These are phyloP conservation scores for Melangyna quadrimaculata DNA, from an alignment of 2,888 invertebrate species.

Conservation along the genomic window DNA sequence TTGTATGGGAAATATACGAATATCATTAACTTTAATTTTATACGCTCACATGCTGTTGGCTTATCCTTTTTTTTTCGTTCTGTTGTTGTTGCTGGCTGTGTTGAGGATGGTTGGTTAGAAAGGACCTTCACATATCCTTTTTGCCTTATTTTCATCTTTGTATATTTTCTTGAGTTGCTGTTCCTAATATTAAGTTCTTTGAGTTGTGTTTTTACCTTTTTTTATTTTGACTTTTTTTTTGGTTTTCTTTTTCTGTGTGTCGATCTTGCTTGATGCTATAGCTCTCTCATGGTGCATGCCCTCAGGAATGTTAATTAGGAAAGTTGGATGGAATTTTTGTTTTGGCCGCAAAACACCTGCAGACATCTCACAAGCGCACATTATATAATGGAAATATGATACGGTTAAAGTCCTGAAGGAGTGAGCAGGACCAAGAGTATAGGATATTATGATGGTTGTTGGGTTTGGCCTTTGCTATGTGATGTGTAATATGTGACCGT, in stretches of 20 bases:
- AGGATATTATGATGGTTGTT: constrained; percentile 31
- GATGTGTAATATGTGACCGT: constrained; percentile 20
- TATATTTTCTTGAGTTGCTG: constrained; percentile 37
- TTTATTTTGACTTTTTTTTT: constrained; percentile 5
- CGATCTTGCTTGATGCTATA: neutral
- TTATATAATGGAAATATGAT: constrained; percentile 68
- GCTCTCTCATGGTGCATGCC: constrained; percentile 25
- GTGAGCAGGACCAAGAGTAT: neutral
- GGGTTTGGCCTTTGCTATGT: constrained; percentile 1
- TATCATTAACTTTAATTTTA: constrained; percentile 69
- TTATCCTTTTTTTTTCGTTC: constrained; percentile 55
- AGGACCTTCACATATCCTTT: neutral
- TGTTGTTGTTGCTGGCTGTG: neutral
- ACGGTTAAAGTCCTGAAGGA: constrained; percentile 9
- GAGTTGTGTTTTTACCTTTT: constrained; percentile 25
- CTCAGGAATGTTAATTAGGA: constrained; percentile 70
- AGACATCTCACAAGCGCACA: constrained; percentile 51
- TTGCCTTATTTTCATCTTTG: constrained; percentile 12
- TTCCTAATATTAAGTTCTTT: constrained; percentile 63
- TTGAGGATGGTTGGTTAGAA: neutral
- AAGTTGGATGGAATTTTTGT: constrained; percentile 65
- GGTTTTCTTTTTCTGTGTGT: constrained; percentile 1
- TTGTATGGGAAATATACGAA: constrained; percentile 39
- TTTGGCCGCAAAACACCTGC: constrained; percentile 66
- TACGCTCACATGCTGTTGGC: constrained; percentile 64